Base-by-base conservation (phyloP, 2,888 invertebrate species). In the Dione juno region DNA sequence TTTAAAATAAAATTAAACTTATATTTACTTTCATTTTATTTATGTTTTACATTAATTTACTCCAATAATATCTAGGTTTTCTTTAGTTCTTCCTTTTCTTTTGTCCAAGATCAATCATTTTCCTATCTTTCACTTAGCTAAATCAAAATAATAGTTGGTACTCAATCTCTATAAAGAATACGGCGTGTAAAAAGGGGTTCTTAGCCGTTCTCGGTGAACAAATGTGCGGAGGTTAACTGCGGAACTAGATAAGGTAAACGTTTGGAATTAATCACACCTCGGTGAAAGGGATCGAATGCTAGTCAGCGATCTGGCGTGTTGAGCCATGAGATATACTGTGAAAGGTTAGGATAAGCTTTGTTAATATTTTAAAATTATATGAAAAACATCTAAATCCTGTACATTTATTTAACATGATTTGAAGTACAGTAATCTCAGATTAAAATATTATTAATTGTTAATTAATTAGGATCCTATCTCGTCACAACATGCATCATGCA, bases 251-350 rank as follows among this genome's bases (percentile, higher is more conserved):
- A 89, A 90, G 88, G 88, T 89, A 88, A 91, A 88, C 88, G 90
- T 81, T 84, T 82, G 80, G 87, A 86, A 92, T 92, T 91, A 91
- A 92, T 91, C 91, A 89, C 88, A 87, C 88, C 86, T 84, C 81
- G 81, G 82, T 82, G 84, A 83, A 82, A 79, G 78, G 84, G 88
- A 87, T 88, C 87, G 83, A 81, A 82, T 81, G 79, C 80, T 85
- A 88, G 85, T 90, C 88, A 88, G 90, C 88, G 80, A 85, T 88
- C 82, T 78, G 77, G 75, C 76, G 71, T 63, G 77, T 77, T 52
- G 43, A 78, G 88, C 86, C 73, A 79, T 28, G 40, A 77, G 76
- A 74, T 0, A 0, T 41, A 79, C 43, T 59, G 37, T 37, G 10
- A 16, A 57, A n/a, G 0, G 0, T 28, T n/a, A n/a, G n/a, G n/a